phyloP scores from a whole-genome alignment of 2,113 vertebrate species.

The Haliaeetus leucogaster region DNA sequence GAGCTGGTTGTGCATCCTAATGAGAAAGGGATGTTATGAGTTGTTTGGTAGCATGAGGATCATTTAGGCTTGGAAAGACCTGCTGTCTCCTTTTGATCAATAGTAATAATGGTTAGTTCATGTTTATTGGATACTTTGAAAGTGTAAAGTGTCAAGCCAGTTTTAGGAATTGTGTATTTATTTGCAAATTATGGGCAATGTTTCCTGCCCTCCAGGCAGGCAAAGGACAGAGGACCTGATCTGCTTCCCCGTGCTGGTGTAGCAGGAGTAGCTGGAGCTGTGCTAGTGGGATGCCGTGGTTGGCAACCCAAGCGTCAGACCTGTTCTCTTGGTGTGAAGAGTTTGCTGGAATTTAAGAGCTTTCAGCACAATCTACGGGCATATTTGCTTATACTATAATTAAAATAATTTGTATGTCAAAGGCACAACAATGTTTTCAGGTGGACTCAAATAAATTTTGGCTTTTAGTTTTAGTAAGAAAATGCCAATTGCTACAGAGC shows the following conservation, averaged over 20 bases:
- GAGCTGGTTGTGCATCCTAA: background rate
- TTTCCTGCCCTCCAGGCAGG: background rate
- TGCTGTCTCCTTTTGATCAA: background rate
- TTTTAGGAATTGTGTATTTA: background rate
- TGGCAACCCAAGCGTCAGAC: background rate
- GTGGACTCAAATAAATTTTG: background rate
- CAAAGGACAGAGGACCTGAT: background rate
- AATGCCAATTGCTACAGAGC: background rate
- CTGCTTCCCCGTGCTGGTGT: fast-evolving
- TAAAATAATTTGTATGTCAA: background rate
- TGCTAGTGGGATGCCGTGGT: background rate
- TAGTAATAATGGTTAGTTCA: background rate
- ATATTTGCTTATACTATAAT: background rate
- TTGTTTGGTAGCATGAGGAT: background rate
- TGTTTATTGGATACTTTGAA: background rate
- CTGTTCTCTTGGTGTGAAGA: background rate
- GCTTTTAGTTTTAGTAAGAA: background rate
- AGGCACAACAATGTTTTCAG: background rate
- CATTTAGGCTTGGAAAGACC: background rate
- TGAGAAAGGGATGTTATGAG: background rate
- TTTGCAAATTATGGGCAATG: background rate
- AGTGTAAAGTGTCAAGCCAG: background rate
- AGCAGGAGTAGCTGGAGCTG: background rate
- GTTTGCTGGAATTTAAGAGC: background rate
- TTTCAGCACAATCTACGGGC: background rate